phyloP scores from a whole-genome alignment of 2,797 vertebrate species.

The Sebastes vulpes region DNA sequence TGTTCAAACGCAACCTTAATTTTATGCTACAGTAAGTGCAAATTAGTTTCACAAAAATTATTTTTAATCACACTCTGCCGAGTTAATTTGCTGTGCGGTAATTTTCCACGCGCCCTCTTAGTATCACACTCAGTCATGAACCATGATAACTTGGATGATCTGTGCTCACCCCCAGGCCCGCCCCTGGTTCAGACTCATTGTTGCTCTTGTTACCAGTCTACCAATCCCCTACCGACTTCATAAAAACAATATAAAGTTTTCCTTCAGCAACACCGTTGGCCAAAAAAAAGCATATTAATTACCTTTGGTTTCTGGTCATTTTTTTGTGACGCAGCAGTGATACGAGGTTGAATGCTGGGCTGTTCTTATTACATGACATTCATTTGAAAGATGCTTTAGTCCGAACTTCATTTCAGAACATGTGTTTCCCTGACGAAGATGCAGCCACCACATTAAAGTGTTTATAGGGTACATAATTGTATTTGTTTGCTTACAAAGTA shows the following conservation, averaged over 20 bases:
- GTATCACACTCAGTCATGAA: constrained; percentile 68
- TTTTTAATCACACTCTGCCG: constrained; percentile 83
- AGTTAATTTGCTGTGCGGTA: constrained; percentile 84
- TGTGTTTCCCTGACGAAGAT: background rate
- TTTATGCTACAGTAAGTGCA: constrained; percentile 88
- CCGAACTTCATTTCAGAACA: background rate
- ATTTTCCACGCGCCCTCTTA: constrained; percentile 73
- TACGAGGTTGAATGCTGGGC: constrained; percentile 42
- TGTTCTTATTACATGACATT: background rate
- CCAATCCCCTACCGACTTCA: background rate
- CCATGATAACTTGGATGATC: constrained; percentile 67
- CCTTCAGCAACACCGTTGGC: background rate
- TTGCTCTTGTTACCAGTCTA: constrained; percentile 4
- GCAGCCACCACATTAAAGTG: background rate
- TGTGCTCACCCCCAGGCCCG: constrained; percentile 21
- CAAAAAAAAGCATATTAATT: constrained; percentile 24
- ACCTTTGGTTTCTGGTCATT: constrained; percentile 42
- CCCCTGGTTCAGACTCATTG: background rate
- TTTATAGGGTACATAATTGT: background rate
- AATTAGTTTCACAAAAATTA: constrained; percentile 86
- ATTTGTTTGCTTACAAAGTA: background rate
- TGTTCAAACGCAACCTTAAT: constrained; percentile 84
- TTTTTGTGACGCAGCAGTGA: constrained; percentile 49
- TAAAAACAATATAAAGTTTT: background rate
- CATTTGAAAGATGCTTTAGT: background rate